These are phyloP conservation scores for Artemia sp. DNA, from an alignment of 2,888 invertebrate species.

Conservation along the genomic window DNA sequence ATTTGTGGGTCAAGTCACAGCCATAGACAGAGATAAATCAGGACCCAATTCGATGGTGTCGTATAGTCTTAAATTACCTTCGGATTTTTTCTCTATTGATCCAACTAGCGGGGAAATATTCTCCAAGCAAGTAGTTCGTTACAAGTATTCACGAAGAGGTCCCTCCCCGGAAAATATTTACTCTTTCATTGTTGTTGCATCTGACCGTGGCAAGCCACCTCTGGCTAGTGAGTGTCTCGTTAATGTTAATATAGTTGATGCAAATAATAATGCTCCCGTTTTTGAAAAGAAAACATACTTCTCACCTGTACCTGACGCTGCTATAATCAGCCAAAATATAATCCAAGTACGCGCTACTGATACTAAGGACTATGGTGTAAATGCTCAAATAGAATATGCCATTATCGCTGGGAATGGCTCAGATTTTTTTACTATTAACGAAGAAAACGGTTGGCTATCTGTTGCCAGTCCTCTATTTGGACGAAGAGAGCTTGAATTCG, in stretches of 20 bases:
- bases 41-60: constrained; percentile 81
- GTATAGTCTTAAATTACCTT: constrained; percentile 70
- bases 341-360: constrained; percentile 54
- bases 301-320: constrained; percentile 63
- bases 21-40: constrained; percentile 73
- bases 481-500: constrained; percentile 36
- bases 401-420: constrained; percentile 58
- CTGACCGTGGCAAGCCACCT: constrained; percentile 86
- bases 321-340: constrained; percentile 50
- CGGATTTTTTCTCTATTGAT: constrained; percentile 76
- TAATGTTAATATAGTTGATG: constrained; percentile 72
- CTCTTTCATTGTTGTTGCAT: constrained; percentile 69
- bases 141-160: constrained; percentile 52
- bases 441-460: constrained; percentile 61
- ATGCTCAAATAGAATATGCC: constrained; percentile 68
- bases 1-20: constrained; percentile 71
- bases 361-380: constrained; percentile 63
- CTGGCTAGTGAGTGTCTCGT: constrained; percentile 74
- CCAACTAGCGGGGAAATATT: constrained; percentile 82
- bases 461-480: constrained; percentile 44
- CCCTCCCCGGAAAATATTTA: constrained; percentile 77
- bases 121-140: constrained; percentile 60
- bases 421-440: constrained; percentile 52
- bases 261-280: constrained; percentile 74
- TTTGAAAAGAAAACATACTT: constrained; percentile 57